Conservation (phyloP, 2,888 invertebrate species). For the Napeogenes sylphis region DNA sequence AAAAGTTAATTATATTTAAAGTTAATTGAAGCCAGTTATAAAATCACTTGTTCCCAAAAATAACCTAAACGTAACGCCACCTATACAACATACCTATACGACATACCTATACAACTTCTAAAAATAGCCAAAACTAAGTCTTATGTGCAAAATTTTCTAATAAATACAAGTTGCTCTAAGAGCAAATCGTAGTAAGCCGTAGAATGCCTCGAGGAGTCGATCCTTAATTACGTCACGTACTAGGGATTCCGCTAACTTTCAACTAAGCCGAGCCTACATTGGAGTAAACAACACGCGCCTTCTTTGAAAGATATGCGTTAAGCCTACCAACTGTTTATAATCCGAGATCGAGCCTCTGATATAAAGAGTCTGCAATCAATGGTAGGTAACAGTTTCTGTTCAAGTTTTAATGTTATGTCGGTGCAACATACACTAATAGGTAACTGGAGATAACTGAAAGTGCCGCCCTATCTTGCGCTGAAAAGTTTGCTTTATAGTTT, state of each 20-base stretch:
- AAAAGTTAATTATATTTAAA: no score
- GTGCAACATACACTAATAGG: background rate
- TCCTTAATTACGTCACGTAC: slow-evolving; percentile 63
- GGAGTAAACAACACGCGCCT: slow-evolving; percentile 55
- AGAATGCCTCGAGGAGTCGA: slow-evolving; percentile 37
- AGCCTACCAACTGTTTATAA: slow-evolving; percentile 55
- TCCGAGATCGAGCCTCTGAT: slow-evolving; percentile 38
- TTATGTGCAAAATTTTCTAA: slow-evolving; percentile 13
- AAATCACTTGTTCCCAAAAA: no score
- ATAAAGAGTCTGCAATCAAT: slow-evolving; percentile 25
- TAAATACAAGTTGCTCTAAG: slow-evolving; percentile 24
- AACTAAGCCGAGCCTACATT: slow-evolving; percentile 51
- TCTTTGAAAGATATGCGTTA: slow-evolving; percentile 59
- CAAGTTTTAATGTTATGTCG: slow-evolving; percentile 6
- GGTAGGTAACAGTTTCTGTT: slow-evolving; percentile 18
- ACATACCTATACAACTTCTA: background rate
- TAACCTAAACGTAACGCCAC: no score
- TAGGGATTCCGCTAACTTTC: slow-evolving; percentile 57
- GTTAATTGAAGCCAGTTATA: no score
- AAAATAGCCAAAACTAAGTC: background rate
- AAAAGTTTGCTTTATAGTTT: no score
- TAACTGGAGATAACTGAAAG: background rate
- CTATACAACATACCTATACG: no score
- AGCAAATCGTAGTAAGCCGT: slow-evolving; percentile 30
- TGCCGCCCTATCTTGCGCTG: no score